Percentiles rank a stretch among this genome's conserved stretches.
These are phyloP conservation scores for Nymphalis urticae DNA, from an alignment of 2,888 invertebrate genomes.

Conservation along the genomic window DNA sequence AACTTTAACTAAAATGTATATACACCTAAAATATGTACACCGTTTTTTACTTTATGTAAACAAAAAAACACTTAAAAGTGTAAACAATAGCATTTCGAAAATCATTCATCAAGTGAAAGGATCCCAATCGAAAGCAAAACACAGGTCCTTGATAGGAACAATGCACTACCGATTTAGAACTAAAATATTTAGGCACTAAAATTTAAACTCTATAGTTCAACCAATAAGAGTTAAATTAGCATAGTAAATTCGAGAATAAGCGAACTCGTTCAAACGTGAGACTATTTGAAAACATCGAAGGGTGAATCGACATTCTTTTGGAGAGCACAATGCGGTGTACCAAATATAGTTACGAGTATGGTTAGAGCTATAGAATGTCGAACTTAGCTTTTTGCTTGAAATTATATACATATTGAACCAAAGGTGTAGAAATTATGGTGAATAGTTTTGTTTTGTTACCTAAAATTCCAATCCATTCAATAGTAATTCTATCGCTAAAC, in stretches of 20 bases:
- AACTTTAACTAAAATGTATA: no score
- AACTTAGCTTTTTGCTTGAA: neutral
- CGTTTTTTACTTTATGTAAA: neutral
- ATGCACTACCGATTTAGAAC: slow-evolving; percentile 31
- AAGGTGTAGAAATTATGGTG: no score
- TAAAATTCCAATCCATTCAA: no score
- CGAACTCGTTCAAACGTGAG: slow-evolving; percentile 42
- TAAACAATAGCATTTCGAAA: slow-evolving; percentile 26
- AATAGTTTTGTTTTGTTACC: no score
- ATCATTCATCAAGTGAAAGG: slow-evolving; percentile 36
- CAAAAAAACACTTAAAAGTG: neutral
- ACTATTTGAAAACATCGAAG: slow-evolving; percentile 45
- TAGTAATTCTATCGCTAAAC: no score
- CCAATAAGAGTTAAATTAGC: slow-evolving; percentile 16
- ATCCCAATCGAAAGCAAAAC: slow-evolving; percentile 34
- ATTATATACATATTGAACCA: no score
- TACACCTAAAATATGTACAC: no score
- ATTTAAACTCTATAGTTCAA: neutral
- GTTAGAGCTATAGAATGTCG: slow-evolving; percentile 7
- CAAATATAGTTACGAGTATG: slow-evolving; percentile 22
- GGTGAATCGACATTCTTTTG: slow-evolving; percentile 42
- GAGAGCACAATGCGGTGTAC: slow-evolving; percentile 39
- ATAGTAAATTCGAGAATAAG: slow-evolving; percentile 2
- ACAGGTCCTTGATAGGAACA: slow-evolving; percentile 39
- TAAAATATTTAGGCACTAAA: neutral